phyloP scores from a whole-genome alignment of 2,888 invertebrate genomes.

The Lypha dubia region DNA sequence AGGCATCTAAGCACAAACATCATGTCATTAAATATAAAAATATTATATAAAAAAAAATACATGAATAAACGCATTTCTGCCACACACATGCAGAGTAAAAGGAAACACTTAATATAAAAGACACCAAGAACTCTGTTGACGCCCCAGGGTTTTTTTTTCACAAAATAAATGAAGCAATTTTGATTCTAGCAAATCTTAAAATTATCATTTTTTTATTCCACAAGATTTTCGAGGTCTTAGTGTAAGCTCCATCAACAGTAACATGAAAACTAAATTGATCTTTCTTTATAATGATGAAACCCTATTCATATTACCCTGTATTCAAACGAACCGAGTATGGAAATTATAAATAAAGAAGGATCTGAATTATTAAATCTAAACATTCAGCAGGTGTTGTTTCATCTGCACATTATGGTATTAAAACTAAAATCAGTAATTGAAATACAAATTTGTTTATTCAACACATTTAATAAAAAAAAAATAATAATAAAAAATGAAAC shows the following conservation, averaged over 20 bases:
- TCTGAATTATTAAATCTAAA: slow-evolving; percentile 29
- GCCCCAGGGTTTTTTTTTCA: no score
- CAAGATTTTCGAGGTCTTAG: background rate
- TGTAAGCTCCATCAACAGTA: background rate
- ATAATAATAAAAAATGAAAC: background rate
- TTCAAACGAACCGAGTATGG: background rate
- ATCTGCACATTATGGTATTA: background rate
- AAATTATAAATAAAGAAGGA: background rate
- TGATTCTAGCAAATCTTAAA: background rate
- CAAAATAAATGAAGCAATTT: background rate
- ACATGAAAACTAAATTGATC: slow-evolving; percentile 24
- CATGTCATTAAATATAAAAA: slow-evolving; percentile 40
- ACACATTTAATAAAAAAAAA: slow-evolving; percentile 6
- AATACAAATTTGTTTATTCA: slow-evolving; percentile 20
- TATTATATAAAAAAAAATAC: background rate
- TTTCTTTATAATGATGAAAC: slow-evolving; percentile 26
- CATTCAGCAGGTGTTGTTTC: slow-evolving; percentile 49
- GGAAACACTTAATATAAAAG: slow-evolving; percentile 18
- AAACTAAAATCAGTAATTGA: slow-evolving; percentile 14
- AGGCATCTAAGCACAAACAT: slow-evolving; percentile 26
- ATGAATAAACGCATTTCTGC: slow-evolving; percentile 29
- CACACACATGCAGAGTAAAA: slow-evolving; percentile 31
- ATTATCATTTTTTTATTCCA: background rate
- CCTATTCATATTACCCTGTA: slow-evolving; percentile 15
- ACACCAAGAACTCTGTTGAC: slow-evolving; percentile 9